These are phyloP conservation scores for Melanotaenia maccullochi DNA, from an alignment of 2,797 vertebrate genomes.

Conservation along the genomic window DNA sequence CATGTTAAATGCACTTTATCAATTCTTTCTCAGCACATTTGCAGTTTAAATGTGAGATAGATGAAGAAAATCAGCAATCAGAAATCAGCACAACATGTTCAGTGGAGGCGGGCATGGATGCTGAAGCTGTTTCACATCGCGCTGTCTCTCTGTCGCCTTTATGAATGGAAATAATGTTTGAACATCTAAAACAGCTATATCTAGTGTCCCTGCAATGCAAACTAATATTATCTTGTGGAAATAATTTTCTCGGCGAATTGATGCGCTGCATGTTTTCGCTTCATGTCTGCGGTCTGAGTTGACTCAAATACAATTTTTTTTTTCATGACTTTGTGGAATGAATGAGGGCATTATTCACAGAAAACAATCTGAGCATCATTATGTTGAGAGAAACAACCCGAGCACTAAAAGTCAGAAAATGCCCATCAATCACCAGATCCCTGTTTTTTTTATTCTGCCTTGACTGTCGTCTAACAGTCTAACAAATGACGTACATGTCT, in stretches of 20 bases:
- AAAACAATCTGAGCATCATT: neutral
- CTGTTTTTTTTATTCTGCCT: neutral
- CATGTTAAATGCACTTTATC: conserved; percentile 19
- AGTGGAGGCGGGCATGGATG: conserved; percentile 20
- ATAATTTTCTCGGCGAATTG: neutral
- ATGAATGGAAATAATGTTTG: conserved; percentile 47
- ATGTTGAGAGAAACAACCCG: neutral
- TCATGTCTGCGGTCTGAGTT: neutral
- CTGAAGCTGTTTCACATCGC: conserved; percentile 20
- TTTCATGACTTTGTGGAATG: neutral
- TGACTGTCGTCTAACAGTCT: neutral
- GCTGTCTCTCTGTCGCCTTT: conserved; percentile 32
- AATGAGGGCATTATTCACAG: neutral
- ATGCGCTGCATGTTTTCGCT: too few species aligned
- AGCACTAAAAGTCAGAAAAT: neutral
- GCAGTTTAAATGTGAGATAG: conserved; percentile 3
- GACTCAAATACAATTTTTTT: neutral
- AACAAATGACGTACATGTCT: conserved; percentile 7
- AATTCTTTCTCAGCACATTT: conserved; percentile 14
- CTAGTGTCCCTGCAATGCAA: neutral
- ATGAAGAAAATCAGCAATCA: conserved; percentile 7
- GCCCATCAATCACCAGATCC: neutral
- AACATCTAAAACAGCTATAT: neutral
- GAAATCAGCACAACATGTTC: conserved; percentile 2
- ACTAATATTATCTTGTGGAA: neutral